A percentile compares a stretch with the other conserved stretches of the same genome.
Evolutionary conservation across 2,113 vertebrate genomes (phyloP).

Genomic region (Campylorhamphus procurvoides): DNA sequence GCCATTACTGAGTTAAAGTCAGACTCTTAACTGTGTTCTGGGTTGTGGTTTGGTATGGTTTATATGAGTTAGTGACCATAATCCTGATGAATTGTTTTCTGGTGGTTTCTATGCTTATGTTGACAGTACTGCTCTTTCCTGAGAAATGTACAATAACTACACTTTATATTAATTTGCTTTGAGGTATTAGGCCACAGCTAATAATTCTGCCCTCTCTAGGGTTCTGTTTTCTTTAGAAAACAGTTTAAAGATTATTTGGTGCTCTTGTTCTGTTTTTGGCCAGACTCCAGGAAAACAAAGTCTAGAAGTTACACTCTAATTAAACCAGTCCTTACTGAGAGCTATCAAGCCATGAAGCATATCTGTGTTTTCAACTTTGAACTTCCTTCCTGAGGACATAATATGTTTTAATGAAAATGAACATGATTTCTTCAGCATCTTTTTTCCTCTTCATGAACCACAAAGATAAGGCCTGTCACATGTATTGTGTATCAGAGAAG

Average conservation of each 20-base stretch:
- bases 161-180: slow-evolving; percentile 24
- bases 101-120: not conserved
- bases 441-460: not conserved
- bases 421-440: slow-evolving; percentile 19
- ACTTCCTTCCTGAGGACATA: slow-evolving; percentile 49
- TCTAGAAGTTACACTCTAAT: slow-evolving; percentile 34
- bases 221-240: slow-evolving; percentile 57
- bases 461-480: slow-evolving; percentile 43
- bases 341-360: not conserved
- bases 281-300: slow-evolving; percentile 37
- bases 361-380: slow-evolving; percentile 49
- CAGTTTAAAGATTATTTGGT: not conserved
- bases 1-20: not conserved
- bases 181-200: slow-evolving; percentile 29
- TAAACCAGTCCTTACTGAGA: slow-evolving; percentile 19
- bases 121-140: not conserved
- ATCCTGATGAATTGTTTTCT: not conserved
- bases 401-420: slow-evolving; percentile 40
- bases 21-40: not conserved
- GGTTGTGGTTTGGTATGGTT: not conserved
- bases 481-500: slow-evolving; percentile 53
- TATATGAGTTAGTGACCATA: not conserved
- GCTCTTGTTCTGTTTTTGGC: not conserved
- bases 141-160: not conserved
- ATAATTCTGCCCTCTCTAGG: slow-evolving; percentile 31